phyloP scores from a whole-genome alignment of 2,888 invertebrate genomes.

The Athrips mouffetella region DNA sequence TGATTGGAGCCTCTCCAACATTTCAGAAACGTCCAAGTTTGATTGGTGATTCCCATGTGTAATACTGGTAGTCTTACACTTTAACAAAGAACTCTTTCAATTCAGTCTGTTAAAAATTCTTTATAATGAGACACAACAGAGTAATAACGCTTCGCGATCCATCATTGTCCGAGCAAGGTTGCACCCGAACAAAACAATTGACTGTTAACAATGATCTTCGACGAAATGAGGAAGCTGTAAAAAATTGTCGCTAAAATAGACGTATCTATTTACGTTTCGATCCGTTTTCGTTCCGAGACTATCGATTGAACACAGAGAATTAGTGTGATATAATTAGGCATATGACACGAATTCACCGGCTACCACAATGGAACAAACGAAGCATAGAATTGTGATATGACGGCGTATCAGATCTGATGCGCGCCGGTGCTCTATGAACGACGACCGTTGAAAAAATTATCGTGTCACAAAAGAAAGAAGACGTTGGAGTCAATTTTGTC shows the following conservation, averaged over 20 bases:
- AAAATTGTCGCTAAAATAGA: constrained; percentile 23
- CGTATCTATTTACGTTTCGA: constrained; percentile 20
- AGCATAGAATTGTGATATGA: constrained; percentile 72
- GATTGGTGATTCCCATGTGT: constrained; percentile 78
- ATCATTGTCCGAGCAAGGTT: constrained; percentile 63
- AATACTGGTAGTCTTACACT: constrained; percentile 65
- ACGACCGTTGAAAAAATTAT: constrained; percentile 5
- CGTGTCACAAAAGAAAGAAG: not conserved
- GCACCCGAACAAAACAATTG: constrained; percentile 47
- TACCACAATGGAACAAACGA: constrained; percentile 72
- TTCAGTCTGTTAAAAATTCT: constrained; percentile 41
- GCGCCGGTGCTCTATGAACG: constrained; percentile 37
- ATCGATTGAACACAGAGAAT: constrained; percentile 64
- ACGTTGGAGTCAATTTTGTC: constrained; percentile 1
- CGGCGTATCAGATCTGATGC: constrained; percentile 64
- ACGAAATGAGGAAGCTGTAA: constrained; percentile 27
- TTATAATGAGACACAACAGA: constrained; percentile 30
- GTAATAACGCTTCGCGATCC: constrained; percentile 44
- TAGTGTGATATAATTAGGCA: constrained; percentile 71
- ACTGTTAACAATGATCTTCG: constrained; percentile 34
- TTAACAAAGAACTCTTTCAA: constrained; percentile 40
- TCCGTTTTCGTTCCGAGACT: constrained; percentile 46
- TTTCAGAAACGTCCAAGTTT: constrained; percentile 69
- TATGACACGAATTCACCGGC: constrained; percentile 72
- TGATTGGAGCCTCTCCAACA: constrained; percentile 57